phyloP scores from a whole-genome alignment of 2,888 invertebrate genomes.

The Hyposoter didymator region DNA sequence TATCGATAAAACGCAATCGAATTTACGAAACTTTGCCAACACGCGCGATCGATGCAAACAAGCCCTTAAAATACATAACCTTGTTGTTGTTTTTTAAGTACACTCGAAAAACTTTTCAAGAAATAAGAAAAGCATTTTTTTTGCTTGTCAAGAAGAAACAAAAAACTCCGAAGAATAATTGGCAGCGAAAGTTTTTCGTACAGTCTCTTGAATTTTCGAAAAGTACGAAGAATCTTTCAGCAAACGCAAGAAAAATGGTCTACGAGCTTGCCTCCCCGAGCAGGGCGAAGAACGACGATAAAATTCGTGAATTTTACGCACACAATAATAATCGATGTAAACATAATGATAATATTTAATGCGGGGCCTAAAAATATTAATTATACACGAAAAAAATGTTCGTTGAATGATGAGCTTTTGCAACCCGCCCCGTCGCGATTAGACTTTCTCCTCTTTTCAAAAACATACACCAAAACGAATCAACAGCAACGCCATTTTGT shows the following conservation, averaged over 20 bases:
- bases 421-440: slow-evolving; percentile 31
- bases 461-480: slow-evolving; percentile 54
- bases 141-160: slow-evolving; percentile 5
- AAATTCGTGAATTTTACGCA: slow-evolving; percentile 13
- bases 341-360: slow-evolving; percentile 25
- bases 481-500: slow-evolving; percentile 44
- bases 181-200: neutral
- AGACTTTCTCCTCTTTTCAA: slow-evolving; percentile 24
- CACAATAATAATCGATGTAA: slow-evolving; percentile 30
- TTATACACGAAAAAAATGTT: slow-evolving; percentile 27
- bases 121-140: slow-evolving; percentile 5
- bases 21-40: neutral
- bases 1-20: slow-evolving; percentile 34
- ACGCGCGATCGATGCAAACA: neutral
- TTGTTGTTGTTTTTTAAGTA: slow-evolving; percentile 59
- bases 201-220: slow-evolving; percentile 1
- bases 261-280: slow-evolving; percentile 1
- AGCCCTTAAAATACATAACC: slow-evolving; percentile 16
- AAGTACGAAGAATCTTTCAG: slow-evolving; percentile 39
- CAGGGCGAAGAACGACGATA: slow-evolving; percentile 26
- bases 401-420: slow-evolving; percentile 44
- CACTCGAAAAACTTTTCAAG: slow-evolving; percentile 34
- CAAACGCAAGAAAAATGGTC: slow-evolving; percentile 7
- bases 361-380: slow-evolving; percentile 25
- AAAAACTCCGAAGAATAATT: slow-evolving; percentile 19